Percentiles rank a stretch among this genome's conserved stretches.
phyloP scores from a whole-genome alignment of 2,113 vertebrate species.

The Eupsittula cactorum region DNA sequence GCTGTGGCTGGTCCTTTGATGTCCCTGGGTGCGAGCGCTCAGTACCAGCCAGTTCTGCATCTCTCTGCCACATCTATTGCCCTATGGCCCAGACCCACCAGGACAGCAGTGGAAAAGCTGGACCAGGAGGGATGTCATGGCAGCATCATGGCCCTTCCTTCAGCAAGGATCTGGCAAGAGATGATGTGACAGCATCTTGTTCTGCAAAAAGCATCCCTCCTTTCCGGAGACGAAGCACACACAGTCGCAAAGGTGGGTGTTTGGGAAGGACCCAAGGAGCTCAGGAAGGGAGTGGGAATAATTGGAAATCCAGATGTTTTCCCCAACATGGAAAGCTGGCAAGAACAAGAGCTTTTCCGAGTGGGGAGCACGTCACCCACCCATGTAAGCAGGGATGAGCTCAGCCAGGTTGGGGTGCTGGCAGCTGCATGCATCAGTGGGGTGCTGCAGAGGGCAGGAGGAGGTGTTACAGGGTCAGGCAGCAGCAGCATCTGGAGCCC shows the following conservation, averaged over 20 bases:
- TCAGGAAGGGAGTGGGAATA: neutral
- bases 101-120: neutral
- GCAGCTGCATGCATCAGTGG: rapidly evolving
- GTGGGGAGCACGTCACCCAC: neutral
- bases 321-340: neutral
- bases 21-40: neutral
- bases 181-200: rapidly evolving
- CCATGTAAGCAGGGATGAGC: neutral
- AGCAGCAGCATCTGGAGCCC: neutral
- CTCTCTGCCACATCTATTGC: neutral
- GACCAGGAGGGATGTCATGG: neutral
- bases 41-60: neutral
- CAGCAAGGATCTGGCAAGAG: neutral
- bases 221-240: neutral
- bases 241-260: neutral
- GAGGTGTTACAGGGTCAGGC: rapidly evolving
- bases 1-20: neutral
- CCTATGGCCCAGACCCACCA: neutral
- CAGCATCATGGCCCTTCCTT: neutral
- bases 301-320: constrained; percentile 27
- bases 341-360: neutral
- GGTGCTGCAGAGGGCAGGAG: neutral
- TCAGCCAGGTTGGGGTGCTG: neutral
- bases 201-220: neutral
- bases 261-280: neutral